A percentile compares a stretch with the other conserved stretches of the same genome.
These are phyloP conservation scores for Heliothis virescens DNA, from an alignment of 1,140 invertebrate species.

Conservation along the genomic window DNA sequence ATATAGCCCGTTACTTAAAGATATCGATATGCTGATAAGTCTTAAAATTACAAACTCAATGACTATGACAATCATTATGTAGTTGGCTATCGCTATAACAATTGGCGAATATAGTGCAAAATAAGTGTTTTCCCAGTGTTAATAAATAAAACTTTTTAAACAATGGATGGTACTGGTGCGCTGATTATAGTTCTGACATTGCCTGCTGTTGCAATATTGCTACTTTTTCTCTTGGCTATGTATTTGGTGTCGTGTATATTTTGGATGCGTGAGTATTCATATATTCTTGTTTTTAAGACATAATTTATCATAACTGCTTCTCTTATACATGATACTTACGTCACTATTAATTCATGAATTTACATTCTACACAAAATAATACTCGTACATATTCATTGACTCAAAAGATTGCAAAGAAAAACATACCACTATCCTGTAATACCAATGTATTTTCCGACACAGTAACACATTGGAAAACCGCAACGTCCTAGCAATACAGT, in stretches of 20 bases:
- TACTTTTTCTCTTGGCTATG: not conserved
- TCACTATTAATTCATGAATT: no score
- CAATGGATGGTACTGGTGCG: not conserved
- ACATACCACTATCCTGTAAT: no score
- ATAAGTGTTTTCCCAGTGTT: not conserved
- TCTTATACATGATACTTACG: no score
- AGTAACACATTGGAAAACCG: conserved; percentile 8
- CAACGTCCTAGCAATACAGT: not conserved
- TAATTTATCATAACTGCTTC: no score
- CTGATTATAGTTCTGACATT: not conserved
- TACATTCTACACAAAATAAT: no score
- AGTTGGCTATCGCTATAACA: not conserved
- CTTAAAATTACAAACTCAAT: no score
- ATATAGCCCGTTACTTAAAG: no score
- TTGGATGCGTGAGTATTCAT: conserved; percentile 3
- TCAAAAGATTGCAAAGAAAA: no score
- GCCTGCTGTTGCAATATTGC: not conserved
- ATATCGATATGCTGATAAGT: no score
- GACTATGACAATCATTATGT: not conserved
- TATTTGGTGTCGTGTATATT: not conserved
- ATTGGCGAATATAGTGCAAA: not conserved
- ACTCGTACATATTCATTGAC: no score
- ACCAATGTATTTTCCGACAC: conserved; percentile 20
- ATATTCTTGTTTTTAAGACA: not conserved
- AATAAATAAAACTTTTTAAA: not conserved